Percentiles rank a stretch among this genome's conserved stretches.
phyloP scores from a whole-genome alignment of 1,140 invertebrate species.

The Drosophila lini region DNA sequence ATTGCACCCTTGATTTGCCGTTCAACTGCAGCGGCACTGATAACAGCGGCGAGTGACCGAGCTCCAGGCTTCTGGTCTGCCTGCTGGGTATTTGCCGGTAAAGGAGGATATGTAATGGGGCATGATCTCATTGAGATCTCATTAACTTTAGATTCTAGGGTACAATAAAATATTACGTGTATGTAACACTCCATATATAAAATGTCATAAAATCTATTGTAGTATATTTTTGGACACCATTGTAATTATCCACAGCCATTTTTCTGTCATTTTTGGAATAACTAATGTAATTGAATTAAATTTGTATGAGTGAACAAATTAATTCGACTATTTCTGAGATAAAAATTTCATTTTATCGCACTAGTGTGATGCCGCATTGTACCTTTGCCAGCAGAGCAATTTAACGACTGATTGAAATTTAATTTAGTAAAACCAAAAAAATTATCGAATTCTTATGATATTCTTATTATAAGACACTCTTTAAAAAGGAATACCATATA shows the following conservation, averaged over 20 bases:
- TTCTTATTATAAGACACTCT: neutral
- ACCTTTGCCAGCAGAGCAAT: too few relatives aligned
- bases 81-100: neutral
- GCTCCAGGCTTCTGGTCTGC: neutral
- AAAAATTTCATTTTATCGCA: neutral
- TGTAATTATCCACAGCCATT: neutral
- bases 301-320: neutral
- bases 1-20: slow-evolving; percentile 13
- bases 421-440: neutral
- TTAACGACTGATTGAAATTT: neutral
- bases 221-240: neutral
- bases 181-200: neutral
- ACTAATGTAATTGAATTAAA: neutral
- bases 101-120: neutral
- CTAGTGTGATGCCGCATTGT: too few relatives aligned
- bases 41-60: neutral
- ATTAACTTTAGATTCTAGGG: neutral
- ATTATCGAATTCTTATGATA: too few relatives aligned
- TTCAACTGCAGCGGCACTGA: slow-evolving; percentile 29
- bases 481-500: neutral
- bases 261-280: neutral
- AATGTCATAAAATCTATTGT: neutral
- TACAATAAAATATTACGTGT: neutral
- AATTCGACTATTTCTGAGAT: neutral
- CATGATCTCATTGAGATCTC: neutral